A percentile compares a stretch with the other conserved stretches of the same genome.
Conservation (phyloP, 2,888 invertebrate species). For the Pediacus dermestoides region DNA sequence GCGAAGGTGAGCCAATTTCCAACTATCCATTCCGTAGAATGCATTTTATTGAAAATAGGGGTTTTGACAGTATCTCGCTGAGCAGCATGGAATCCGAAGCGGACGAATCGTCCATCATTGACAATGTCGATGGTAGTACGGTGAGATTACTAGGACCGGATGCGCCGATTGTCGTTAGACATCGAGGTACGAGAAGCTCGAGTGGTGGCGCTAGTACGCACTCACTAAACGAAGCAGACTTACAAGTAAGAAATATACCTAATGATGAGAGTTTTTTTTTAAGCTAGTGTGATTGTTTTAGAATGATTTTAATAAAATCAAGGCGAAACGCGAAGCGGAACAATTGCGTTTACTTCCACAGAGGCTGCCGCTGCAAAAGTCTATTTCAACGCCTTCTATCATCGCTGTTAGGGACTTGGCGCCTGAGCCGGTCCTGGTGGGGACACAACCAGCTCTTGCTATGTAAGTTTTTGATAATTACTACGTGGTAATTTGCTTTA, state of each 20-base stretch:
- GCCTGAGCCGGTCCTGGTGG: conserved; percentile 54
- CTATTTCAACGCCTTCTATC: conserved; percentile 86
- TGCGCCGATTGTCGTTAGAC: conserved; percentile 44
- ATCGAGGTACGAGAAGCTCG: conserved; percentile 51
- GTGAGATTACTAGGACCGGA: conserved; percentile 54
- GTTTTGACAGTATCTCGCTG: conserved; percentile 60
- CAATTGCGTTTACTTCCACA: conserved; percentile 56
- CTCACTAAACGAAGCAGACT: conserved; percentile 83
- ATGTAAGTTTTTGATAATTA: conserved; percentile 58
- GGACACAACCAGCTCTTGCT: conserved; percentile 54
- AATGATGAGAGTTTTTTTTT: too few species aligned
- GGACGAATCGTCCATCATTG: conserved; percentile 60
- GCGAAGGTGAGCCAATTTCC: conserved; percentile 54
- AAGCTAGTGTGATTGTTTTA: conserved; percentile 41
- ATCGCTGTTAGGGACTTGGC: conserved; percentile 65
- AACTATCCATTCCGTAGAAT: conserved; percentile 1
- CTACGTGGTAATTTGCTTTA: too few species aligned
- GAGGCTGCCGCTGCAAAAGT: conserved; percentile 81
- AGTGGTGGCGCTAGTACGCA: conserved; percentile 65
- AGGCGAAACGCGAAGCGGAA: conserved; percentile 58
- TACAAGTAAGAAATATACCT: conserved; percentile 76
- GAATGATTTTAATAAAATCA: conserved; percentile 73
- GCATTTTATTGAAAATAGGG: conserved; percentile 8
- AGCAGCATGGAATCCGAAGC: conserved; percentile 85
- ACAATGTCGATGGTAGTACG: conserved; percentile 56